Base-by-base conservation (phyloP, 1,140 invertebrate genomes). In the Drosophila ambigua region DNA sequence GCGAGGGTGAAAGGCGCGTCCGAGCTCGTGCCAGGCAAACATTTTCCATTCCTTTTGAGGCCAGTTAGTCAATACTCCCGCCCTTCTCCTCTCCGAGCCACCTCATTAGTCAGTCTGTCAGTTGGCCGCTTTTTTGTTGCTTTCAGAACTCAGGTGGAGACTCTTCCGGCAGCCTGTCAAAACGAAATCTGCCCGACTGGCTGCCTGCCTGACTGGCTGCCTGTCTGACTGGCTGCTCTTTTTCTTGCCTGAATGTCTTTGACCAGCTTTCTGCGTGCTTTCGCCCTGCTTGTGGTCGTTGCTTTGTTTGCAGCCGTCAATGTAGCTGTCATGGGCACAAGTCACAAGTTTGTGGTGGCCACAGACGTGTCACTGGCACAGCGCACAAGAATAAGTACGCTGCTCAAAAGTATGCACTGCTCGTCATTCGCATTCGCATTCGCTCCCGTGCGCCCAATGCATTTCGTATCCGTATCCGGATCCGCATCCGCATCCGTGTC, bases 241-340 rank as follows among this genome's bases (percentile, higher is more conserved):
- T 26, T 54, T 45, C 28, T 15, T 31, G 15, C 62, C 39, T 11
- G 41, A 13, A 13, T 28, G 4, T 28, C 24, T 28, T 45, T 57
- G 41, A 13, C 11, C 11, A 13, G 35, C 35, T 39, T 13, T 39
- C 43, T 59, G 20, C 35, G 20, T 49, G 28, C 31, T 66, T 53
- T 44, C 55, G 41, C 35, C 39, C 20, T 1, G 20, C 20, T 20
- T 20, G 20, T 20, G 20, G 20, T 20, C 28, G 39, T 11, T 7
- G 23, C 65, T 48, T 68, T 68, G 65, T 68, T 24, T 9, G 7
- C 31, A 24, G 64, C 35, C 64, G 51, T 57, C 66, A 69, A 69
- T 69, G 64, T 31, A 13, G 53, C 44, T 69, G 66, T 69, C 65
- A 69, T 16, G 23, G 26, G 16, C 67, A 44, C 67, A 50, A 71